Conservation (phyloP, 2,797 vertebrate genomes). For the Gastrophryne carolinensis region DNA sequence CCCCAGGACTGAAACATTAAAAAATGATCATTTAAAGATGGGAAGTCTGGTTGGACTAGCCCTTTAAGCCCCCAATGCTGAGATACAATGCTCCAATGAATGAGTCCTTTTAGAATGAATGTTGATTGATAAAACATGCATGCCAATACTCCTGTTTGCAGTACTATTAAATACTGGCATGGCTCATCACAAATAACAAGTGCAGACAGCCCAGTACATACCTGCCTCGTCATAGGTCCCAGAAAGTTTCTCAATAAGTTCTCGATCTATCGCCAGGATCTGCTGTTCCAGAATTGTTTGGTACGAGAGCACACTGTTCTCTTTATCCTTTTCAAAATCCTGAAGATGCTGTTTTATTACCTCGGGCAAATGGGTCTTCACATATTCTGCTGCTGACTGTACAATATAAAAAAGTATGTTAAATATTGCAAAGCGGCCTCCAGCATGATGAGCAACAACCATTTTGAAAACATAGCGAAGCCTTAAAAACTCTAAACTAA, state of each 20-base stretch:
- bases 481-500: too few relatives aligned
- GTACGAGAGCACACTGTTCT: constrained; percentile 85
- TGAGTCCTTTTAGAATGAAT: too few relatives aligned
- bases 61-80: too few relatives aligned
- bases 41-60: too few relatives aligned
- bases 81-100: too few relatives aligned
- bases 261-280: constrained; percentile 86
- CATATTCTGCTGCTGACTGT: constrained; percentile 93
- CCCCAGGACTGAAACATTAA: too few relatives aligned
- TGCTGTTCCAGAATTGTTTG: constrained; percentile 92
- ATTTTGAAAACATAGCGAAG: not conserved
- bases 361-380: constrained; percentile 86
- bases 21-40: too few relatives aligned
- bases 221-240: constrained; percentile 94
- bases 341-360: constrained; percentile 90
- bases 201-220: constrained; percentile 56
- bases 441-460: not conserved
- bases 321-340: constrained; percentile 89
- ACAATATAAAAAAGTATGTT: constrained; percentile 47
- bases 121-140: too few relatives aligned
- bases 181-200: not conserved
- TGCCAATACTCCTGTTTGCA: too few relatives aligned
- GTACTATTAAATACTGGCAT: too few relatives aligned
- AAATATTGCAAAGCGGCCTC: constrained; percentile 17
- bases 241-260: constrained; percentile 90